These are phyloP conservation scores for Pycnomerus fuliginosus DNA, from an alignment of 2,888 invertebrate species.

Conservation along the genomic window DNA sequence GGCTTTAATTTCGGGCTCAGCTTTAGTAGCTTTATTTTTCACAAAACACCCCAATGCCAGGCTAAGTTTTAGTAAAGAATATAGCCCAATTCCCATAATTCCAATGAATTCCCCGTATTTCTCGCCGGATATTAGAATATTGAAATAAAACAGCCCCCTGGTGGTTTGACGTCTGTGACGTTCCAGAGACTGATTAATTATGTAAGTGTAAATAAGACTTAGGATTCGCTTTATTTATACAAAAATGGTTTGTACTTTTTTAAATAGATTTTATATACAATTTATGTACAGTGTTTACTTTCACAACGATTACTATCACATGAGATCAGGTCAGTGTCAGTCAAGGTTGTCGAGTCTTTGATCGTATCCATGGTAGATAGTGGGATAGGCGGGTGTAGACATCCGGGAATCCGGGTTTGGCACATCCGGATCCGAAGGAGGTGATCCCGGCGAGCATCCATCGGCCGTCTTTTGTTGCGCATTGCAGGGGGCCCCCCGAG, in stretches of 20 bases:
- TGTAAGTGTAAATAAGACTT: slow-evolving; percentile 13
- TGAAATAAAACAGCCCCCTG: slow-evolving; percentile 28
- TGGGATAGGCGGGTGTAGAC: slow-evolving; percentile 83
- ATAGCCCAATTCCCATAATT: slow-evolving; percentile 46
- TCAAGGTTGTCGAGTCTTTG: slow-evolving; percentile 41
- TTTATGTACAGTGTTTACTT: slow-evolving; percentile 23
- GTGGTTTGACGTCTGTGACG: slow-evolving; percentile 29
- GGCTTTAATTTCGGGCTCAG: slow-evolving; percentile 42
- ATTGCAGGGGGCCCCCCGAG: slow-evolving; percentile 88
- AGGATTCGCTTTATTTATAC: slow-evolving; percentile 20
- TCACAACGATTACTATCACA: slow-evolving; percentile 18
- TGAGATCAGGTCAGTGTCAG: slow-evolving; percentile 26
- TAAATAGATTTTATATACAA: slow-evolving; percentile 19
- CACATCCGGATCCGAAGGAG: slow-evolving; percentile 91
- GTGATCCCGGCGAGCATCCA: slow-evolving; percentile 90
- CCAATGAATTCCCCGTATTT: slow-evolving; percentile 40
- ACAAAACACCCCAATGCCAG: slow-evolving; percentile 25
- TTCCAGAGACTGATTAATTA: slow-evolving; percentile 36
- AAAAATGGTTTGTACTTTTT: slow-evolving; percentile 23
- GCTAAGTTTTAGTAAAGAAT: slow-evolving; percentile 40
- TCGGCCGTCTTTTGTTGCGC: slow-evolving; percentile 72
- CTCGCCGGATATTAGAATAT: slow-evolving; percentile 35
- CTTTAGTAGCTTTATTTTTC: slow-evolving; percentile 35
- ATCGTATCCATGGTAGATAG: slow-evolving; percentile 79
- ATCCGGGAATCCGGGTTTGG: slow-evolving; percentile 83